Evolutionary conservation across 2,888 invertebrate species (phyloP).

Genomic region (Drosophila leonis): DNA sequence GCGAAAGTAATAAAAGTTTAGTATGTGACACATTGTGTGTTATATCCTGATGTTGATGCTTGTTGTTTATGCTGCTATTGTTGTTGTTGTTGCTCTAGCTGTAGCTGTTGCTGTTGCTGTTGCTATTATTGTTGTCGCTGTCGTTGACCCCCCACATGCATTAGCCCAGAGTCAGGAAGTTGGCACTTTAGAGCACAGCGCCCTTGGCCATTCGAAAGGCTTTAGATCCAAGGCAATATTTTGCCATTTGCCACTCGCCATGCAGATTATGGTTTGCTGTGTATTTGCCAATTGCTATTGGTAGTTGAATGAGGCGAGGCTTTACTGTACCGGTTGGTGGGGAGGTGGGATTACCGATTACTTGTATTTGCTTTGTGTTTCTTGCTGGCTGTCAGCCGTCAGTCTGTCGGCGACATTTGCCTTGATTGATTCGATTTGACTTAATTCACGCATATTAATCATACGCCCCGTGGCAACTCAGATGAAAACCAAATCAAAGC

Average conservation of each 20-base stretch:
- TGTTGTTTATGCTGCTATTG: conserved; percentile 28
- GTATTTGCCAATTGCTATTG: conserved; percentile 7
- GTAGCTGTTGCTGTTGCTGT: conserved; percentile 15
- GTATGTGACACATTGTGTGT: conserved; percentile 75
- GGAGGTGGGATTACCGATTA: conserved; percentile 20
- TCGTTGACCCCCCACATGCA: conserved; percentile 46
- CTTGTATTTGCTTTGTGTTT: conserved; percentile 30
- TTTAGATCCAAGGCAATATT: conserved; percentile 46
- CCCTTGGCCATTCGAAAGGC: conserved; percentile 43
- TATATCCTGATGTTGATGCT: conserved; percentile 41
- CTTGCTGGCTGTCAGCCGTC: conserved; percentile 26
- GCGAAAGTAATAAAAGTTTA: conserved; percentile 73
- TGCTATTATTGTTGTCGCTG: conserved; percentile 8
- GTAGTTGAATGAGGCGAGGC: conserved; percentile 12
- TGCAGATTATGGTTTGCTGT: conserved; percentile 57
- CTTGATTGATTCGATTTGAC: conserved; percentile 79
- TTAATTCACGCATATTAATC: conserved; percentile 80
- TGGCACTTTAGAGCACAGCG: conserved; percentile 66
- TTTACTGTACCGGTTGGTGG: conserved; percentile 22
- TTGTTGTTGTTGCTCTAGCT: neutral
- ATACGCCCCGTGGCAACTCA: conserved; percentile 61
- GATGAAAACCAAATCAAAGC: conserved; percentile 47
- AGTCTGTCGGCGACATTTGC: conserved; percentile 60
- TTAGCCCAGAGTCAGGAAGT: conserved; percentile 71
- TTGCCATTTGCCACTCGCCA: conserved; percentile 58